phyloP scores from a whole-genome alignment of 2,113 vertebrate species.

The Lepisosteus osseus region DNA sequence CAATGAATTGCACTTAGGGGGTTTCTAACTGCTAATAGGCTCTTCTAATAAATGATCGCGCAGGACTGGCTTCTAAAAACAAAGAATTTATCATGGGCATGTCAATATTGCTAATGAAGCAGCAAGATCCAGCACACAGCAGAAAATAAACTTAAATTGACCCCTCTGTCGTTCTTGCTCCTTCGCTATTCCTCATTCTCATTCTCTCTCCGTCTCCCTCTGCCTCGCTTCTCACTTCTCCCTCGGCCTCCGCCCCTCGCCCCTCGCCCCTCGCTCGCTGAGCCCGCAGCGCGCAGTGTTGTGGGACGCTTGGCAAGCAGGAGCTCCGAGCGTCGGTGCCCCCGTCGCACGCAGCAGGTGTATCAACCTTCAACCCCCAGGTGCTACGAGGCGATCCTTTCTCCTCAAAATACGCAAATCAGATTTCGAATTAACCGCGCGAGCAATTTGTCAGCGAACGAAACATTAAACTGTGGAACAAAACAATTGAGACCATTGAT shows the following conservation, averaged over 20 bases:
- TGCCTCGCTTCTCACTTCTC: neutral
- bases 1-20: conserved; percentile 10
- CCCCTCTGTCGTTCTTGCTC: conserved; percentile 25
- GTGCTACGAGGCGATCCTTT: conserved; percentile 15
- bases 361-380: neutral
- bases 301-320: neutral
- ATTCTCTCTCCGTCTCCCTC: conserved; percentile 18
- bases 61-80: conserved; percentile 54
- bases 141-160: conserved; percentile 56
- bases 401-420: conserved; percentile 51
- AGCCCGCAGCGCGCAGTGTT: neutral
- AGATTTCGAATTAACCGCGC: conserved; percentile 33
- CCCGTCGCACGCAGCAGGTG: neutral
- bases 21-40: conserved; percentile 39
- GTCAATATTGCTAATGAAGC: conserved; percentile 67
- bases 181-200: conserved; percentile 8
- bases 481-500: conserved; percentile 49
- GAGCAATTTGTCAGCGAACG: conserved; percentile 42
- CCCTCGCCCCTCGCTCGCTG: neutral
- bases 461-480: conserved; percentile 40
- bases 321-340: neutral
- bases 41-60: conserved; percentile 42
- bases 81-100: conserved; percentile 60
- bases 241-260: neutral
- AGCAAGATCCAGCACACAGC: conserved; percentile 54